These are phyloP conservation scores for Eilema depressum DNA, from an alignment of 2,888 invertebrate genomes.

Conservation along the genomic window DNA sequence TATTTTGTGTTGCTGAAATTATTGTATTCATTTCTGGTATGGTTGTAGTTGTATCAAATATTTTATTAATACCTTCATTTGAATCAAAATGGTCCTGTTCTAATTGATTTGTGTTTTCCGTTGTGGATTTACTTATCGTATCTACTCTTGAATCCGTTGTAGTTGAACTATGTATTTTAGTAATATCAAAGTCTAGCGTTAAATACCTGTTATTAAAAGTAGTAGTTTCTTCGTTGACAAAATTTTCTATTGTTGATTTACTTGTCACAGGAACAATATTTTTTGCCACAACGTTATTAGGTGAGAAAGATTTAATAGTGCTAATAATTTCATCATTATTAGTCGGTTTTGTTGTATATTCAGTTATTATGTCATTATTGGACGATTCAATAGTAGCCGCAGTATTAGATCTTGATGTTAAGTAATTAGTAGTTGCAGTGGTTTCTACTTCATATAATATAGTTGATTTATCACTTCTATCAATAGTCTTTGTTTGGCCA, in stretches of 20 bases:
- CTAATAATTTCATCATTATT: neutral
- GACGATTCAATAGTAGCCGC: neutral
- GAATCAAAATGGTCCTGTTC: neutral
- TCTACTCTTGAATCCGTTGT: neutral
- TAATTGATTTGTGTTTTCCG: neutral
- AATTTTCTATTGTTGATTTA: conserved; percentile 11
- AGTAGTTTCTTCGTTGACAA: neutral
- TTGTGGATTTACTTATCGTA: neutral
- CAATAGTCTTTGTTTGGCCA: neutral
- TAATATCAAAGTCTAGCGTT: neutral
- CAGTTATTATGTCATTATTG: neutral
- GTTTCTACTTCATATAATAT: neutral
- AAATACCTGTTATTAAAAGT: neutral
- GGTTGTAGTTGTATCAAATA: neutral
- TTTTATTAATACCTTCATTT: conserved; percentile 1
- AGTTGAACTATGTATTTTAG: neutral
- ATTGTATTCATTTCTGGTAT: neutral
- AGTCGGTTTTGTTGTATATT: neutral
- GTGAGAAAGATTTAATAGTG: neutral
- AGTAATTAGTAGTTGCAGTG: neutral
- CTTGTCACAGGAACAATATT: neutral
- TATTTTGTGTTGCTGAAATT: conserved; percentile 8
- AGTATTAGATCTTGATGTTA: neutral
- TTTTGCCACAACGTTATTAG: neutral
- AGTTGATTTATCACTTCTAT: neutral